Evolutionary conservation across 2,888 invertebrate genomes (phyloP).

Genomic region (Micoletzkya japonica): DNA sequence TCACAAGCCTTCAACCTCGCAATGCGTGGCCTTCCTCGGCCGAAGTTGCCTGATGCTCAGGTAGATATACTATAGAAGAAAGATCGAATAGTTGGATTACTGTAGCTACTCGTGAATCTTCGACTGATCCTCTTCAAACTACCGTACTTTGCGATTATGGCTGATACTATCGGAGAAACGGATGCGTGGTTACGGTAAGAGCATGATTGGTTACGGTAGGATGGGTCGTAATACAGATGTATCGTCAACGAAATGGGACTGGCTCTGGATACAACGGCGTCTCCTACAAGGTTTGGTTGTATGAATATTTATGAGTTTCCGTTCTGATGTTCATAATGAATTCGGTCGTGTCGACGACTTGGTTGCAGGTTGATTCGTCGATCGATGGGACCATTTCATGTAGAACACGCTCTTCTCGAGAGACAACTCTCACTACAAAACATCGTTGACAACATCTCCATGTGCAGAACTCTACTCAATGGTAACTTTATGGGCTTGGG

Average conservation of each 20-base stretch:
- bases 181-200: constrained; percentile 72
- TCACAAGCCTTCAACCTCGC: constrained; percentile 89
- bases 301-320: neutral
- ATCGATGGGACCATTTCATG: constrained; percentile 76
- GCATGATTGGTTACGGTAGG: neutral
- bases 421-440: constrained; percentile 81
- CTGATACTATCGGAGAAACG: constrained; percentile 84
- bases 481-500: constrained; percentile 6
- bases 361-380: constrained; percentile 30
- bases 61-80: constrained; percentile 77
- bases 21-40: constrained; percentile 79
- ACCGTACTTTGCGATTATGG: constrained; percentile 84
- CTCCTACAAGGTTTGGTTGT: constrained; percentile 77
- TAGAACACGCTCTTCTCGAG: constrained; percentile 77
- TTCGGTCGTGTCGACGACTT: neutral
- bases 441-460: constrained; percentile 66
- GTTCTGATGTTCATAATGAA: no score
- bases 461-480: constrained; percentile 38
- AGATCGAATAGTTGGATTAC: neutral
- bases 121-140: constrained; percentile 80
- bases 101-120: constrained; percentile 66
- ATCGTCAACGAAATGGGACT: constrained; percentile 84
- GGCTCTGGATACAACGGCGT: constrained; percentile 78
- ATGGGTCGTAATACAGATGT: constrained; percentile 69
- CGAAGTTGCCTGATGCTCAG: constrained; percentile 74